These are phyloP conservation scores for Alca torda DNA, from an alignment of 2,797 vertebrate genomes.

Conservation along the genomic window DNA sequence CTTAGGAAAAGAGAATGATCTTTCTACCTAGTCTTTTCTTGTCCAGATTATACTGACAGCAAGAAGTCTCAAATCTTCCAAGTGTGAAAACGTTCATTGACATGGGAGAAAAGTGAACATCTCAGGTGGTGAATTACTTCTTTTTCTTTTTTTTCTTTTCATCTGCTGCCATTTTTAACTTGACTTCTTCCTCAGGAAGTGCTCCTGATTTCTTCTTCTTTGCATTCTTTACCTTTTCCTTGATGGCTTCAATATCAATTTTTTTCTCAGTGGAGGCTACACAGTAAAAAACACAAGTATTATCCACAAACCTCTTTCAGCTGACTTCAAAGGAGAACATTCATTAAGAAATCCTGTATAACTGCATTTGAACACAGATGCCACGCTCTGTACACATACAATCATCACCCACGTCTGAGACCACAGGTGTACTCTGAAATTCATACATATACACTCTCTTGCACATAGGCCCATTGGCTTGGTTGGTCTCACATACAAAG, in stretches of 20 bases:
- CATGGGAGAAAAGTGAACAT: background rate
- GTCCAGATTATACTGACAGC: background rate
- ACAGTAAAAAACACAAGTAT: background rate
- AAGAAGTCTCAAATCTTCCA: background rate
- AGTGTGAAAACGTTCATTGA: background rate
- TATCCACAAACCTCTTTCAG: background rate
- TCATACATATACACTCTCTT: background rate
- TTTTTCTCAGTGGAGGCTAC: conserved; percentile 84
- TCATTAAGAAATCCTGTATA: background rate
- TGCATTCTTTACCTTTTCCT: conserved; percentile 92
- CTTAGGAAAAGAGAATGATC: background rate
- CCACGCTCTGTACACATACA: background rate
- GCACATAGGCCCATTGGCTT: background rate
- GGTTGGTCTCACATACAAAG: background rate
- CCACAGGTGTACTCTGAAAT: background rate
- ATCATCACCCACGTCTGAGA: background rate
- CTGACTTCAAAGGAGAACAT: background rate
- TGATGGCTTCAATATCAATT: conserved; percentile 90
- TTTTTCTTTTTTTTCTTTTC: conserved; percentile 83
- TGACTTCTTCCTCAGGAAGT: conserved; percentile 79
- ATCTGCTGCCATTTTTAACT: conserved; percentile 70
- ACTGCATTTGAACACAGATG: background rate
- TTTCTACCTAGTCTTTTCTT: background rate
- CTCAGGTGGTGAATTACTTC: conserved; percentile 22
- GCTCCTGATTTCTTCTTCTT: conserved; percentile 94